Evolutionary conservation across 2,113 vertebrate species (phyloP).

Genomic region (Tor tambroides): DNA sequence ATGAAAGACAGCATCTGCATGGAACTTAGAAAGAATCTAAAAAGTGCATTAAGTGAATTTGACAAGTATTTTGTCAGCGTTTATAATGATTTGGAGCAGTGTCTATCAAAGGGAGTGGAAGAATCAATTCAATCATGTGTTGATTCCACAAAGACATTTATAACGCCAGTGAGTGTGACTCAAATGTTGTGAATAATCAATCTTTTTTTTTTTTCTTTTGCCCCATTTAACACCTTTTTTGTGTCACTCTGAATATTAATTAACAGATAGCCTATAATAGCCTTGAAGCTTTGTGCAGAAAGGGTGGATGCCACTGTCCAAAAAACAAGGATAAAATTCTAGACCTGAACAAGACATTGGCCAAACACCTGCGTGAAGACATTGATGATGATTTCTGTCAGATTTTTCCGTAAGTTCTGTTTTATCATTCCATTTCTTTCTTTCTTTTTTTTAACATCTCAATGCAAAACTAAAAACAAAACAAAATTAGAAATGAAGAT

Average conservation of each 20-base stretch:
- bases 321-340: not conserved
- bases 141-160: not conserved
- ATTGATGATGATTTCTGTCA: not conserved
- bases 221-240: too few species aligned
- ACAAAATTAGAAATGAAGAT: too few species aligned
- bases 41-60: not conserved
- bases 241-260: not conserved
- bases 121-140: not conserved
- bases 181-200: too few species aligned
- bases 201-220: too few species aligned
- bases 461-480: too few species aligned
- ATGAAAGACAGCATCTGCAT: not conserved
- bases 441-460: too few species aligned
- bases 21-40: not conserved
- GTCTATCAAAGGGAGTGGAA: not conserved
- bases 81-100: not conserved
- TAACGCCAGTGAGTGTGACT: not conserved
- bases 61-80: not conserved
- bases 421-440: not conserved
- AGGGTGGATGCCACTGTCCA: not conserved
- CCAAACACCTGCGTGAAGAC: not conserved
- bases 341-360: not conserved
- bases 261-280: not conserved
- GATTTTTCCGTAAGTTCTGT: not conserved
- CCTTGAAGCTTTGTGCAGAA: not conserved